These are phyloP conservation scores for Sitta europaea DNA, from an alignment of 2,113 vertebrate genomes.

Conservation along the genomic window DNA sequence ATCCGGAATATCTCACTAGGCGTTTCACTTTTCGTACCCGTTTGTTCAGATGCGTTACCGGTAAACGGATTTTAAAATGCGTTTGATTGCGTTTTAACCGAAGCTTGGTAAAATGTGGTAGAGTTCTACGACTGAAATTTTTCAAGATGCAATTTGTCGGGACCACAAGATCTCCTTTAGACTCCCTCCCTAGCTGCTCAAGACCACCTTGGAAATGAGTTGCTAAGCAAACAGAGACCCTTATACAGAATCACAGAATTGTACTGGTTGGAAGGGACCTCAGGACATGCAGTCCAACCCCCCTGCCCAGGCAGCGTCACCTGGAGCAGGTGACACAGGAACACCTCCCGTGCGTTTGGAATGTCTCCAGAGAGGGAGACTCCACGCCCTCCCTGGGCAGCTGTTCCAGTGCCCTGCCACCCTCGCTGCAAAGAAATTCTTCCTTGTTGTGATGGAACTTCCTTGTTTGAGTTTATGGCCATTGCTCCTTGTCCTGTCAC, in stretches of 20 bases:
- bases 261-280: rapidly evolving
- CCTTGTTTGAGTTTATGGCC: not conserved
- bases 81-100: not conserved
- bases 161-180: not conserved
- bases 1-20: not conserved
- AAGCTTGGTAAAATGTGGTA: too few species aligned
- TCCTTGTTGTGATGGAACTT: not conserved
- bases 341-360: not conserved
- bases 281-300: not conserved
- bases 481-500: not conserved
- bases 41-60: not conserved
- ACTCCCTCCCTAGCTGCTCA: not conserved
- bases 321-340: not conserved
- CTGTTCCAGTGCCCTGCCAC: not conserved
- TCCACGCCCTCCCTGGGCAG: not conserved
- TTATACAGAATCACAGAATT: not conserved
- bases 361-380: not conserved
- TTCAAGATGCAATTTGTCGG: rapidly evolving
- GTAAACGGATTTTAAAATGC: not conserved
- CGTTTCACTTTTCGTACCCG: not conserved
- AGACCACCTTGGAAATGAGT: not conserved
- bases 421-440: not conserved
- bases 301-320: not conserved
- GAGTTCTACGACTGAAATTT: not conserved
- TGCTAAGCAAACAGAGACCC: not conserved